A percentile compares a stretch with the other conserved stretches of the same genome.
phyloP scores from a whole-genome alignment of 2,113 vertebrate species.

The Azemiops feae region DNA sequence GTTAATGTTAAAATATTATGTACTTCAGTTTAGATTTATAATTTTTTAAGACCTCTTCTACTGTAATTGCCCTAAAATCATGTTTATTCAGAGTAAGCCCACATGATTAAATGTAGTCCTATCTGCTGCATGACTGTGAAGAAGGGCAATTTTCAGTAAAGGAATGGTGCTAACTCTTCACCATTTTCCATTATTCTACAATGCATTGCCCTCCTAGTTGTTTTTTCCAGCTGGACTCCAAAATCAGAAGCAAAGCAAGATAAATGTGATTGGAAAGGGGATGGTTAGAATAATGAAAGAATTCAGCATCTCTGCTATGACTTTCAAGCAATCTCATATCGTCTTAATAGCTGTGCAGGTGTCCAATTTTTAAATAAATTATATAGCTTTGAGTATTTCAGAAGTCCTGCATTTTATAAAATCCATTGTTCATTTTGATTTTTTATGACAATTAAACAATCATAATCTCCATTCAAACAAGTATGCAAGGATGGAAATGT shows the following conservation, averaged over 20 bases:
- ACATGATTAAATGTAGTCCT: neutral
- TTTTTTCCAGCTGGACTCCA: neutral
- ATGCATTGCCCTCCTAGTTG: neutral
- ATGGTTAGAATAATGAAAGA: neutral
- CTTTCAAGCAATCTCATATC: neutral
- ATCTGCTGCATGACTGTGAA: neutral
- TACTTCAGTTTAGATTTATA: neutral
- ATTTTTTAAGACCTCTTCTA: neutral
- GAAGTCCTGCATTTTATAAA: neutral
- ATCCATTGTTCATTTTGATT: neutral
- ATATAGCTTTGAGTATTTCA: neutral
- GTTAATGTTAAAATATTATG: conserved; percentile 33
- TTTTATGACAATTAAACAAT: neutral
- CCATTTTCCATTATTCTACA: neutral
- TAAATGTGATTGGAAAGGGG: neutral
- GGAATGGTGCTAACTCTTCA: neutral
- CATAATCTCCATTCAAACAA: neutral
- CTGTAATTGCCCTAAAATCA: neutral
- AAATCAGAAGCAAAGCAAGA: neutral
- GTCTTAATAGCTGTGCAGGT: neutral
- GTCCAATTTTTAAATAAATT: neutral
- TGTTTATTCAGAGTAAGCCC: neutral
- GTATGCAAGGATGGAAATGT: neutral
- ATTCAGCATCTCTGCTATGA: neutral
- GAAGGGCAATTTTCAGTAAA: neutral